Base-by-base conservation (phyloP, 1,140 invertebrate genomes). In the Calliopsis andreniformis region DNA sequence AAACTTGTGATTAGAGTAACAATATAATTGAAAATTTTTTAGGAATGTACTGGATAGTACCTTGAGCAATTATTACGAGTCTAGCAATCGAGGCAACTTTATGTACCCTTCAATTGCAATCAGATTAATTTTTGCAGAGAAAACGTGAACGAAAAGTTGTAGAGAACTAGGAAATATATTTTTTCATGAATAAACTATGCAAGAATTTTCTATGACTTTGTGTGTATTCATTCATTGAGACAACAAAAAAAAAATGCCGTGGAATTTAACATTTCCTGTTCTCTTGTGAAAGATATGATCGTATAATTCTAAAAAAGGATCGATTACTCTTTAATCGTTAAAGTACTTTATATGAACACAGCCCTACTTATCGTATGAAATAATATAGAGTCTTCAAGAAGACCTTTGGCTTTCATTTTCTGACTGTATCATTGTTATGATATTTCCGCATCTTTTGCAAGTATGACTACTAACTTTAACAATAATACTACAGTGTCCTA, bases 401-500 rank as follows among this genome's bases (percentile, higher is more conserved):
- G 64, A 83, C 77, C 78, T 84, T 84, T 84, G 78, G 78, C 51
- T 84, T 84, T 58, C 23, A 51, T 76, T 68, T 53, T 30, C 20
- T 76, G 32, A 62, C 55, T 73, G 56, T 30, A 82, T 76, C 61
- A 63, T 61, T 42, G 47, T 72, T 47, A 80, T 30, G 69, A 42
- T 59, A 39, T 45, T 45, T 32, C n/a, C 43, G 78, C 62, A 67
- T 16, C 58, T 70, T 25, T 47, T 51, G 49, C 67, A 61, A 70
- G 64, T 45, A 47, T 69, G 47, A 25, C 56, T 64, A 72, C 55
- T 70, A 84, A 87, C 86, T 79, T 88, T 83, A 89, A 88, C 87
- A 88, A 89, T 86, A 88, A 90, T 89, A 89, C 86, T 90, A 83
- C 32, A 67, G 12, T 67, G 45, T 55, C 53, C 35, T 20, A 56